These are phyloP conservation scores for Drosophila imparisetae DNA, from an alignment of 2,888 invertebrate genomes.

Conservation along the genomic window DNA sequence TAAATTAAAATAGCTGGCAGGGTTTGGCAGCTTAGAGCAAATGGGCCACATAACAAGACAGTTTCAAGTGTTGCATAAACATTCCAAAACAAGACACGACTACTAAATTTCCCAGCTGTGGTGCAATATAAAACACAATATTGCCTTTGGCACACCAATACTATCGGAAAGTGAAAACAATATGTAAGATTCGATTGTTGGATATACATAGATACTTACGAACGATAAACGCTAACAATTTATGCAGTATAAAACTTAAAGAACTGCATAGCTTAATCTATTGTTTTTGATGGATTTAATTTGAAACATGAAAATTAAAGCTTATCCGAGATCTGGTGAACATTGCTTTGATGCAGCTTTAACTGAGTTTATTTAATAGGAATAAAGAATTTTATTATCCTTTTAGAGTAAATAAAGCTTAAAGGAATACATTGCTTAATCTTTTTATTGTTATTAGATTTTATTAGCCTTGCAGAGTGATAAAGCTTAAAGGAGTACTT, in stretches of 20 bases:
- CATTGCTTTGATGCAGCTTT: not conserved
- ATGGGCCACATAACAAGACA: slow-evolving; percentile 10
- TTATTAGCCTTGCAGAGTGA: no score
- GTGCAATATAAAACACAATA: not conserved
- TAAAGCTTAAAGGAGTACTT: no score
- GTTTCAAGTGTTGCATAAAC: slow-evolving; percentile 37
- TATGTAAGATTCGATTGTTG: not conserved
- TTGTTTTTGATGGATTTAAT: not conserved
- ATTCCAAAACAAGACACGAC: not conserved
- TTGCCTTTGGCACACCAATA: not conserved
- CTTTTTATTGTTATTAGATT: not conserved
- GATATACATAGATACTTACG: not conserved
- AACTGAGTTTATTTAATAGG: not conserved
- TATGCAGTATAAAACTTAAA: not conserved
- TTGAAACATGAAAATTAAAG: not conserved
- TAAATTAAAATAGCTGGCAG: slow-evolving; percentile 16
- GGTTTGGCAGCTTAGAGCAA: slow-evolving; percentile 20
- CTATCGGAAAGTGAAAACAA: not conserved
- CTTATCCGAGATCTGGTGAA: not conserved
- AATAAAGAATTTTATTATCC: not conserved
- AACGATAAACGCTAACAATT: not conserved
- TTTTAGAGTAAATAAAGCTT: not conserved
- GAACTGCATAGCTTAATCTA: no score
- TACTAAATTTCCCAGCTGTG: no score
- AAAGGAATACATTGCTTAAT: not conserved